phyloP scores from a whole-genome alignment of 2,113 vertebrate species.

The Oreochromis niloticus region DNA sequence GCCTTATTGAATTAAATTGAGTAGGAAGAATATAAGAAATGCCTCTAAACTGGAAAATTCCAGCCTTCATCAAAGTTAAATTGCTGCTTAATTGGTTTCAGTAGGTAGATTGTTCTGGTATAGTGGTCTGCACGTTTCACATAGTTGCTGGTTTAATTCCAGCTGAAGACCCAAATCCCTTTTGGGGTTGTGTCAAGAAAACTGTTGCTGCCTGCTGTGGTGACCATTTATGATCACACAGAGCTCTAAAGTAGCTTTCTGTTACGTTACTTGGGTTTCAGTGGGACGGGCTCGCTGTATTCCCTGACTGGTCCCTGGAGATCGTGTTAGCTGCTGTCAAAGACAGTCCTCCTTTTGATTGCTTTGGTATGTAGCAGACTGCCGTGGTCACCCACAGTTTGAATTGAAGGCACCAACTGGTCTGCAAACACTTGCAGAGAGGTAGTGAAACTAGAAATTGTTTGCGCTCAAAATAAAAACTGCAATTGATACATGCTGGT shows the following conservation, averaged over 20 bases:
- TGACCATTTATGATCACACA: background rate
- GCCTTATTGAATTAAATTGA: background rate
- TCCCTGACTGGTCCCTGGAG: background rate
- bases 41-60: background rate
- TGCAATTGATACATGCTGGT: accelerated
- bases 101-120: background rate
- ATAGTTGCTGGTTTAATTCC: background rate
- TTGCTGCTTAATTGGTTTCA: background rate
- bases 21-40: background rate
- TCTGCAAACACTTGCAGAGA: background rate
- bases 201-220: background rate
- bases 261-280: background rate
- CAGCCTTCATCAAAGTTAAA: background rate
- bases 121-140: background rate
- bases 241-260: background rate
- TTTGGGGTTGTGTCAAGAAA: background rate
- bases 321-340: accelerated
- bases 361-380: background rate
- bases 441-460: background rate
- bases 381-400: background rate
- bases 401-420: background rate
- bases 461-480: background rate
- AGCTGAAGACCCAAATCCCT: background rate
- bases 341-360: background rate
- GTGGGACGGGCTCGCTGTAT: background rate